Conservation (phyloP, 2,113 vertebrate genomes). For the Bucco capensis region DNA sequence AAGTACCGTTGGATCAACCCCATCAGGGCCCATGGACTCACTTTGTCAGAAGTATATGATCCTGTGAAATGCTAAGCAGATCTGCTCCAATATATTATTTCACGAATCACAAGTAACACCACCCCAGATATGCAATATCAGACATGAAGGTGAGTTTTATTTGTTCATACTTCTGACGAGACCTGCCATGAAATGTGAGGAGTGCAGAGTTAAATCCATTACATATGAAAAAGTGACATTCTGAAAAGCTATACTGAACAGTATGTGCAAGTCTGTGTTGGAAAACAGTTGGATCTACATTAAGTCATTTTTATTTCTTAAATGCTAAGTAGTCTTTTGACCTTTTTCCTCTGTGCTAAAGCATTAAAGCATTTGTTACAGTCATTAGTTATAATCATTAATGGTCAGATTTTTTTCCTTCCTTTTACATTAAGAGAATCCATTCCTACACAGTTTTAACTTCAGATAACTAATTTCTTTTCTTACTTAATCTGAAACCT, state of each 20-base stretch:
- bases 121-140: background rate
- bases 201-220: background rate
- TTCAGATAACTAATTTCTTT: background rate
- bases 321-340: background rate
- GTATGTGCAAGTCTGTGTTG: background rate
- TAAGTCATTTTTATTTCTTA: background rate
- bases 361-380: background rate
- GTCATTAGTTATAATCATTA: background rate
- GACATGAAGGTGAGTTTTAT: background rate
- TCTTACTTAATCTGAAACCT: background rate
- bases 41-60: background rate
- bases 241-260: background rate
- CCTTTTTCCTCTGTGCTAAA: background rate
- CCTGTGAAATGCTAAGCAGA: background rate
- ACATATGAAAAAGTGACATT: background rate
- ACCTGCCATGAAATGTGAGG: background rate
- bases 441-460: background rate
- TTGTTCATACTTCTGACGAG: background rate
- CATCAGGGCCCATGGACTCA: too few species aligned
- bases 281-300: background rate
- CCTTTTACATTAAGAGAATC: background rate
- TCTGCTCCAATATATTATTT: background rate
- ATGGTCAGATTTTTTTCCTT: background rate
- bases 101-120: background rate
- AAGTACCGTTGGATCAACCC: too few species aligned